phyloP scores from a whole-genome alignment of 2,113 vertebrate species.

The Ammodytes marinus region DNA sequence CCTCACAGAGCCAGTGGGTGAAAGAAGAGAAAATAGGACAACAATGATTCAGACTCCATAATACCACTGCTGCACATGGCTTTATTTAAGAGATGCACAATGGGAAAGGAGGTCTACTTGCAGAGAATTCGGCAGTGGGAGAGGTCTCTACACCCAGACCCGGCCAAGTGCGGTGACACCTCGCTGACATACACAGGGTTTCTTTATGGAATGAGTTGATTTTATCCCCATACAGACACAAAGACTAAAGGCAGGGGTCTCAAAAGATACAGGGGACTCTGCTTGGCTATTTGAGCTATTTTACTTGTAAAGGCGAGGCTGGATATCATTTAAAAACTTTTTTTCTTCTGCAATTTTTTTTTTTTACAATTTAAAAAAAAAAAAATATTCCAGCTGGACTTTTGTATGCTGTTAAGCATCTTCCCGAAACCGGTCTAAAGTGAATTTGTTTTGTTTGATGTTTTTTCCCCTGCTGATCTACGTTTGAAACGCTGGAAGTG shows the following conservation, averaged over 20 bases:
- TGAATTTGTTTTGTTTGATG: conserved; percentile 41
- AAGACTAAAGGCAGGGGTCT: conserved; percentile 52
- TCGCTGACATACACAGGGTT: conserved; percentile 45
- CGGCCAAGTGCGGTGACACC: conserved; percentile 47
- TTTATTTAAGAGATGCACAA: conserved; percentile 58
- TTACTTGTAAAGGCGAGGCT: conserved; percentile 39
- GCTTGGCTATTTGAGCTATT: conserved; percentile 35
- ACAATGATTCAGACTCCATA: conserved; percentile 44
- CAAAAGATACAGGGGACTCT: conserved; percentile 42
- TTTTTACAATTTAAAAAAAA: not conserved
- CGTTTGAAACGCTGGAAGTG: conserved; percentile 54
- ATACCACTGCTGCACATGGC: conserved; percentile 39
- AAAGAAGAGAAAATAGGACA: conserved; percentile 37
- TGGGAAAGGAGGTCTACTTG: conserved; percentile 66
- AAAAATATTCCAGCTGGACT: conserved; percentile 47
- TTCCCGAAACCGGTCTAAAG: conserved; percentile 35
- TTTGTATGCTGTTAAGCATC: conserved; percentile 39
- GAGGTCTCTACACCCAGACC: conserved; percentile 56
- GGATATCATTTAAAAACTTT: conserved; percentile 15
- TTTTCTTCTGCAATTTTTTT: conserved; percentile 36
- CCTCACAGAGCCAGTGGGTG: conserved; percentile 16
- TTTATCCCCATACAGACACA: conserved; percentile 38
- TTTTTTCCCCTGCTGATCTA: conserved; percentile 43
- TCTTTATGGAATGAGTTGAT: conserved; percentile 80
- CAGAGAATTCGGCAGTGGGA: conserved; percentile 74